Conservation (phyloP, 2,888 invertebrate genomes). For the Lasioglossum morio region DNA sequence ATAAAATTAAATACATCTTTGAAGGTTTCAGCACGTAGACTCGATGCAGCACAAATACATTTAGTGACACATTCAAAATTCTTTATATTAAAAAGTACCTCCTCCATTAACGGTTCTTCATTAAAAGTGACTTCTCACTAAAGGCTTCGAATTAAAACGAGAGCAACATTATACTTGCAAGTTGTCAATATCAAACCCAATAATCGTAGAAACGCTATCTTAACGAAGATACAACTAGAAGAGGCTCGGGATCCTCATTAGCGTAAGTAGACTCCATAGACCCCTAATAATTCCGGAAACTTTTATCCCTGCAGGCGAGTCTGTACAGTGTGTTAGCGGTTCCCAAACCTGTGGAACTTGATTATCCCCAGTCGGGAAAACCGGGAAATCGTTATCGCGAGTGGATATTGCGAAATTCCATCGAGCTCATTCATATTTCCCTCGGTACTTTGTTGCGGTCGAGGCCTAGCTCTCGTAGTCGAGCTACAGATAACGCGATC, state of each 20-base stretch:
- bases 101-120: not conserved
- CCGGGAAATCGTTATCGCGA: conserved; percentile 2
- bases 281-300: not conserved
- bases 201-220: not conserved
- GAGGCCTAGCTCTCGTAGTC: conserved; percentile 15
- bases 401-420: conserved; percentile 20
- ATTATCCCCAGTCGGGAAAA: not conserved
- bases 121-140: not conserved
- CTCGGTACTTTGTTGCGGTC: conserved; percentile 14
- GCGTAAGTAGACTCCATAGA: not conserved
- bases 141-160: not conserved
- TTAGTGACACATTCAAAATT: not conserved
- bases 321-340: not conserved
- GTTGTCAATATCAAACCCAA: not conserved
- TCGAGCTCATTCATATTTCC: conserved; percentile 22
- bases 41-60: not conserved
- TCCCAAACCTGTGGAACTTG: not conserved
- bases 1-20: not conserved
- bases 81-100: not conserved
- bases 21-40: not conserved
- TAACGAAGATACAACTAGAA: not conserved
- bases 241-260: not conserved
- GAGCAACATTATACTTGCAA: not conserved
- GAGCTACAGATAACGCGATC: conserved; percentile 33
- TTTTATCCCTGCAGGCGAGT: not conserved